Conservation (phyloP, 2,113 vertebrate species). For the Malurus elegans region DNA sequence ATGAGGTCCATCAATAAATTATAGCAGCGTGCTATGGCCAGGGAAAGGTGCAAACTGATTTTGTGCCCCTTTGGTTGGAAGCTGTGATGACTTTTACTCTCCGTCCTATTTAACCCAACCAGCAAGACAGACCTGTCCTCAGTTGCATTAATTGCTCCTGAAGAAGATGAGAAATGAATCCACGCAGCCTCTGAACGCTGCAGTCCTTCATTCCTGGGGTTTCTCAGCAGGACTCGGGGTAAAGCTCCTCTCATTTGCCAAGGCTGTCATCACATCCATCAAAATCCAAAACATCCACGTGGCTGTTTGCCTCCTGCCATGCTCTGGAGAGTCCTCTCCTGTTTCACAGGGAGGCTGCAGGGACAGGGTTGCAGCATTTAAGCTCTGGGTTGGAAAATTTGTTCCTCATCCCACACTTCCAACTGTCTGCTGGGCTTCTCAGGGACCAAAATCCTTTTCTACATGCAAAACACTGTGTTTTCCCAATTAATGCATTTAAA, state of each 20-base stretch:
- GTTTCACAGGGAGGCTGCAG: not conserved
- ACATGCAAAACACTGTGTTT: not conserved
- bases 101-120: not conserved
- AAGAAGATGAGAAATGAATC: not conserved
- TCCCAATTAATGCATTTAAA: not conserved
- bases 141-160: not conserved
- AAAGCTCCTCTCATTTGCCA: not conserved
- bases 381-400: not conserved
- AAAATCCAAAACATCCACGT: not conserved
- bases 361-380: not conserved
- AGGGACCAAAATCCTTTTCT: not conserved
- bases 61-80: not conserved
- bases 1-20: not conserved
- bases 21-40: not conserved
- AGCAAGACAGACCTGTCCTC: not conserved
- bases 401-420: not conserved
- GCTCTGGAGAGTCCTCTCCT: not conserved
- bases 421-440: not conserved
- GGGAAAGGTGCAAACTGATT: not conserved
- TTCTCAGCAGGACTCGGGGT: not conserved
- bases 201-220: not conserved
- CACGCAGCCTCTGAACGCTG: not conserved
- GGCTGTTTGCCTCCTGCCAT: not conserved
- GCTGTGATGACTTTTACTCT: not conserved
- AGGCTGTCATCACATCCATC: not conserved